Percentiles rank a stretch among this genome's conserved stretches.
Conservation (phyloP, 2,888 invertebrate genomes). For the Drosophila heteroneura region DNA sequence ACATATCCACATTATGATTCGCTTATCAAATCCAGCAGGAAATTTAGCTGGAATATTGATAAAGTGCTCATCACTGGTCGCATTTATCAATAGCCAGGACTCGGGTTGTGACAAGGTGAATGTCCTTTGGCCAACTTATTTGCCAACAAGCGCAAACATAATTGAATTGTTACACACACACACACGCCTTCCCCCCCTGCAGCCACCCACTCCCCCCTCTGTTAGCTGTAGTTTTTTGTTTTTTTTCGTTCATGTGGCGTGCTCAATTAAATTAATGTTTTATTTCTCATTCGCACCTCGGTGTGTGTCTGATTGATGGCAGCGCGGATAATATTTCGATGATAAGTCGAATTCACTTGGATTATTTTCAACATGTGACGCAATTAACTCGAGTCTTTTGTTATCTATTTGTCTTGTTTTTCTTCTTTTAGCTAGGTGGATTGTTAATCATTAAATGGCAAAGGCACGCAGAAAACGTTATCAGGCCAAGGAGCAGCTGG, state of each 20-base stretch:
- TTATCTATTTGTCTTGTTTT: background rate
- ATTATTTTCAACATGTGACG: background rate
- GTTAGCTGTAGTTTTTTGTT: too few species aligned
- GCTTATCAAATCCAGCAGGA: background rate
- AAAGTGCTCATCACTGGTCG: constrained; percentile 23
- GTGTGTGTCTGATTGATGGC: constrained; percentile 11
- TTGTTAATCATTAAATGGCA: constrained; percentile 70
- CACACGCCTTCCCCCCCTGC: background rate
- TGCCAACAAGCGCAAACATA: constrained; percentile 13
- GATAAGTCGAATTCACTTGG: constrained; percentile 2
- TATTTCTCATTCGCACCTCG: constrained; percentile 31
- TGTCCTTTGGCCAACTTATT: constrained; percentile 21
- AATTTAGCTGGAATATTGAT: constrained; percentile 15
- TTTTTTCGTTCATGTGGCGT: constrained; percentile 16
- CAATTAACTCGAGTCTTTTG: constrained; percentile 4
- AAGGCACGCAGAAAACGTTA: constrained; percentile 73
- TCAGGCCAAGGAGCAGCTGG: background rate
- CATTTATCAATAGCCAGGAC: constrained; percentile 5
- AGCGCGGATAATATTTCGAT: background rate
- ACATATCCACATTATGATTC: too few species aligned
- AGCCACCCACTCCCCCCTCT: background rate
- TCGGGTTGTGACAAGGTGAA: background rate
- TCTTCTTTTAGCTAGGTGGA: constrained; percentile 45
- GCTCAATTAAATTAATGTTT: constrained; percentile 52
- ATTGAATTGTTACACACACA: constrained; percentile 17